phyloP scores from a whole-genome alignment of 2,888 invertebrate genomes.

The Pegoplata infirma region DNA sequence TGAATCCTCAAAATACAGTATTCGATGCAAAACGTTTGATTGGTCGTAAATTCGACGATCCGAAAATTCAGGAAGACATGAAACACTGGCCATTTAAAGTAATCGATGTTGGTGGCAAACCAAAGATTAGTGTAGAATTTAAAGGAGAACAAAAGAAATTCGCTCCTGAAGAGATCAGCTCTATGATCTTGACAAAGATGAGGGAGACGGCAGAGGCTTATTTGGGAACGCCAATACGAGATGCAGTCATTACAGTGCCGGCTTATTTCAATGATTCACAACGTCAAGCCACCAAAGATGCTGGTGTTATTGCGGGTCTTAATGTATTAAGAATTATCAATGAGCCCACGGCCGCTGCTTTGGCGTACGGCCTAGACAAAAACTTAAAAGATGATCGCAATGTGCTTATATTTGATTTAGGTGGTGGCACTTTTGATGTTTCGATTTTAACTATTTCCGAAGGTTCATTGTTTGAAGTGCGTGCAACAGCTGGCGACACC shows the following conservation, averaged over 20 bases:
- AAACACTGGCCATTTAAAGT: slow-evolving; percentile 97
- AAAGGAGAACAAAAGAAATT: no score
- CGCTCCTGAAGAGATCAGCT: no score
- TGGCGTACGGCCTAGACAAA: slow-evolving; percentile 94
- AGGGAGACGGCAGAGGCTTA: slow-evolving; percentile 94
- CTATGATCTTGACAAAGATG: slow-evolving; percentile 96
- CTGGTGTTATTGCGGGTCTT: no score
- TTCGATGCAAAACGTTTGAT: no score
- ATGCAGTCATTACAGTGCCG: slow-evolving; percentile 94
- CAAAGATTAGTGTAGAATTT: no score
- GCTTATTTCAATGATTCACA: no score
- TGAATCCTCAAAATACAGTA: no score
- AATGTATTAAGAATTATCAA: no score
- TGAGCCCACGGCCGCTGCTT: slow-evolving; percentile 94
- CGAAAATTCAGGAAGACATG: slow-evolving; percentile 93
- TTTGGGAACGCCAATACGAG: slow-evolving; percentile 89
- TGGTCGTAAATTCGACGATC: no score
- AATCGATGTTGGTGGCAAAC: slow-evolving; percentile 87
- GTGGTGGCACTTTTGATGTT: no score
- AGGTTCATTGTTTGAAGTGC: slow-evolving; percentile 92
- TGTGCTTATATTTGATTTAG: no score
- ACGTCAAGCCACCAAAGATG: no score
- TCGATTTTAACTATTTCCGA: slow-evolving; percentile 97
- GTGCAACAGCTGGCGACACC: slow-evolving; percentile 97
- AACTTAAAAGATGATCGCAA: slow-evolving; percentile 89